Conservation (phyloP, 2,888 invertebrate species). For the Lepas anatifera region DNA sequence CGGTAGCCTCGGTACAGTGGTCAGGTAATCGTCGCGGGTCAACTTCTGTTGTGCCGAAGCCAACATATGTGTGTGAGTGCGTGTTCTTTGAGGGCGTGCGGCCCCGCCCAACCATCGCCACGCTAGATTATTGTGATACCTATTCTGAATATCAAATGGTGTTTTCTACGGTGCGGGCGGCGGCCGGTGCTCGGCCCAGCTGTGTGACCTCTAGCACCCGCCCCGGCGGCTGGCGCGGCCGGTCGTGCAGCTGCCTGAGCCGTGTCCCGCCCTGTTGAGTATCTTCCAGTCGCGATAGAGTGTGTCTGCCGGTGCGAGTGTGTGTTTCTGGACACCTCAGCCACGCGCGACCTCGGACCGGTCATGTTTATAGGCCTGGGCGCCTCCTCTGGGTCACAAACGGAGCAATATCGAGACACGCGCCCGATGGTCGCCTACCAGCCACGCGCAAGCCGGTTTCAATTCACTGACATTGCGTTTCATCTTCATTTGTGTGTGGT, state of each 20-base stretch:
- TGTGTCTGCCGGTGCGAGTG: too few species aligned
- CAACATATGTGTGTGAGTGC: background rate
- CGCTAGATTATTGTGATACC: background rate
- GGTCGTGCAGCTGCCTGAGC: too few species aligned
- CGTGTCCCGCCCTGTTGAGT: too few species aligned
- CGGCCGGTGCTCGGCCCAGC: too few species aligned
- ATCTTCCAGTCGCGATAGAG: too few species aligned
- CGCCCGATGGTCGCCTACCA: background rate
- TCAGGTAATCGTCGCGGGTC: too few species aligned
- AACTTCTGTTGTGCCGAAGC: background rate
- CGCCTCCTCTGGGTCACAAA: background rate
- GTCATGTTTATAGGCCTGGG: background rate
- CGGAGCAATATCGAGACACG: background rate
- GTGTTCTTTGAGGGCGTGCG: too few species aligned
- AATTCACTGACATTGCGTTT: background rate
- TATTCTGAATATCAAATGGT: conserved; percentile 12
- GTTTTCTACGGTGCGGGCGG: background rate
- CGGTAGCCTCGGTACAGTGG: too few species aligned
- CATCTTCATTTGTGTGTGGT: conserved; percentile 11
- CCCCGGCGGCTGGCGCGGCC: too few species aligned
- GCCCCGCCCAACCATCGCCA: background rate
- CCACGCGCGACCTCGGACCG: background rate
- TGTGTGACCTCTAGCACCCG: too few species aligned
- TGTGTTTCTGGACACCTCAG: background rate
- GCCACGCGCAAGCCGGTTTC: too few species aligned